Base-by-base conservation (phyloP, 2,797 vertebrate species). In the Oreochromis grahami region DNA sequence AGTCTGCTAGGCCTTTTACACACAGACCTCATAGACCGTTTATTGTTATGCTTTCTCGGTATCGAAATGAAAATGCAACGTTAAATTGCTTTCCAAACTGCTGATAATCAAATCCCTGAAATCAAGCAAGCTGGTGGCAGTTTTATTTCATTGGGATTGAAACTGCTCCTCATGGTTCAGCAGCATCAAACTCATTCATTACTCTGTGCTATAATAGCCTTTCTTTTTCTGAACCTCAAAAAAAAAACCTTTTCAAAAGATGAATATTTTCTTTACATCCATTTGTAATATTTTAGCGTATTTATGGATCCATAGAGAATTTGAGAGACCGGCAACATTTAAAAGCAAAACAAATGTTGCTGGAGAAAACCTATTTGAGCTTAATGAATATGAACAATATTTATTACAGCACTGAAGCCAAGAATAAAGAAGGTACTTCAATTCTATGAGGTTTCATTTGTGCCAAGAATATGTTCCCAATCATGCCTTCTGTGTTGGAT, bases 31-130 rank as follows among this genome's bases (percentile, higher is more conserved):
- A 77, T 55, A 86, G 17, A 68, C 77, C 63, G 76, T 82, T 60
- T 84, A 82, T 92, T 89, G 80, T 92, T 83, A 84, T 77, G 60
- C 85, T 83, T 86, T 83, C 78, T 82, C 84, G 70, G 80, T 88
- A 89, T 90, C 38, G 41, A 78, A 86, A 85, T 38, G 84, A 70
- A 88, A 91, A 87, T 79, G n/a, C 48, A 14, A 86, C 4, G 4
- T 87, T 83, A 82, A 89, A 90, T 92, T 91, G 85, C 79, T 85
- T 87, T 86, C 56, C 76, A 88, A 89, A 87, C 76, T 53, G 81
- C 55, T 65, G 50, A 87, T 87, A 79, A 93, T 81, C 38, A 68
- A 89, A 89, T 86, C 72, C 48, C 13, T 70, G 53, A 80, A 92
- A 87, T 81, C 65, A 79, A 60, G 80, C 63, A 8, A 84, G 86